phyloP scores from a whole-genome alignment of 2,113 vertebrate species.

The Edolisoma coerulescens region DNA sequence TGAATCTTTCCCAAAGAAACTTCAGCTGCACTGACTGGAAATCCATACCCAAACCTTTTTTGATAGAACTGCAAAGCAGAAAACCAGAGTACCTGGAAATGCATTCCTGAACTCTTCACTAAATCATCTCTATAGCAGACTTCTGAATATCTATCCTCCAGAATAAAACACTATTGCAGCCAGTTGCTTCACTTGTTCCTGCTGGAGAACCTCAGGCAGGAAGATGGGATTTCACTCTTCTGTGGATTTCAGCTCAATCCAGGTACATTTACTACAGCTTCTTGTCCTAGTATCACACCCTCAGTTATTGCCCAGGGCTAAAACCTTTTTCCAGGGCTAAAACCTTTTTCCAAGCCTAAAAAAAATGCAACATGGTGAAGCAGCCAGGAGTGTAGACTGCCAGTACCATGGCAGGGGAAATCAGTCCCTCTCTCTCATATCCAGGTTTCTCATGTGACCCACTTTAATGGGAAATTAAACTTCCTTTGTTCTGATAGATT shows the following conservation, averaged over 20 bases:
- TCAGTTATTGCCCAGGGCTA: not conserved
- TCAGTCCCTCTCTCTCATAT: not conserved
- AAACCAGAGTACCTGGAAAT: not conserved
- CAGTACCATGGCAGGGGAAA: not conserved
- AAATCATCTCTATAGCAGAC: not conserved
- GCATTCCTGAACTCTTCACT: not conserved
- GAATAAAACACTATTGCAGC: not conserved
- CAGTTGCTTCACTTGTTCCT: not conserved
- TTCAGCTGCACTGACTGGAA: not conserved
- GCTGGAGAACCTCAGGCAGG: not conserved
- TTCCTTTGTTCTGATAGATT: not conserved
- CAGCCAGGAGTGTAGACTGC: not conserved
- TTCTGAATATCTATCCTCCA: not conserved
- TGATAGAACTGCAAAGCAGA: not conserved
- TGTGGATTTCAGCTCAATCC: not conserved
- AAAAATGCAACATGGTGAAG: not conserved
- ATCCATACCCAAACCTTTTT: not conserved
- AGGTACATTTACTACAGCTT: not conserved
- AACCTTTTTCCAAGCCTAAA: not conserved
- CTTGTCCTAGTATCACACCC: not conserved
- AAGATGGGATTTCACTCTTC: not conserved
- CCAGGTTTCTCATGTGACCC: not conserved
- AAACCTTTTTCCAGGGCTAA: not conserved
- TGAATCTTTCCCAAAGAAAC: not conserved
- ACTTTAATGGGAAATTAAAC: conserved; percentile 7